These are phyloP conservation scores for Chrysotoxum bicinctum DNA, from an alignment of 2,888 invertebrate species.

Conservation along the genomic window DNA sequence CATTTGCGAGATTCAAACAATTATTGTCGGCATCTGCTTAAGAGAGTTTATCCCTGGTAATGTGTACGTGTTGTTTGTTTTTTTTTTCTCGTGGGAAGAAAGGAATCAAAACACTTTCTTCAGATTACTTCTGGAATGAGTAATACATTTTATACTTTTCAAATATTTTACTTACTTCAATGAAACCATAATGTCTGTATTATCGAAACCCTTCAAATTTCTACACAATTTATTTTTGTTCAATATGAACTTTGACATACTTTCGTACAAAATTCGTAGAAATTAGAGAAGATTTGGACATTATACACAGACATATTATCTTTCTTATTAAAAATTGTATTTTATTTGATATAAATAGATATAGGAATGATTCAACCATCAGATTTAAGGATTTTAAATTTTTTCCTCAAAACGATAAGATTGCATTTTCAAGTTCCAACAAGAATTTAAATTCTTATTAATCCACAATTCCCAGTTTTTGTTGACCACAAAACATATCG, in stretches of 20 bases:
- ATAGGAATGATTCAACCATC: neutral
- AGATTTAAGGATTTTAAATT: neutral
- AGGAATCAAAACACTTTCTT: neutral
- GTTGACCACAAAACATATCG: neutral
- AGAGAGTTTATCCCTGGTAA: neutral
- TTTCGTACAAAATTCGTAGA: too few species aligned
- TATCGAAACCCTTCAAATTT: too few species aligned
- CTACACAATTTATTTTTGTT: too few species aligned
- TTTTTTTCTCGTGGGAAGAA: neutral
- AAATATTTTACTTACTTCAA: neutral
- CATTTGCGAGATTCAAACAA: slow-evolving; percentile 38
- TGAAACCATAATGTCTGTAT: too few species aligned
- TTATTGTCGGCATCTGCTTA: slow-evolving; percentile 44
- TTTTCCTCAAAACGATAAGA: neutral
- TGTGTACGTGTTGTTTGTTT: neutral
- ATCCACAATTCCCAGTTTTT: neutral
- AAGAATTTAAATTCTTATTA: neutral
- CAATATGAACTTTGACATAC: too few species aligned
- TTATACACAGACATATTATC: too few species aligned
- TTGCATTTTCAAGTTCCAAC: neutral
- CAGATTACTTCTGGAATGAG: neutral
- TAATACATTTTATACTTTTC: neutral
- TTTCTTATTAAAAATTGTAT: too few species aligned
- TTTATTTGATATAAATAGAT: neutral
- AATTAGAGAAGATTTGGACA: too few species aligned